phyloP scores from a whole-genome alignment of 37 sponge, comb jelly and placozoan genomes.

The Mnemiopsis leidyi region DNA sequence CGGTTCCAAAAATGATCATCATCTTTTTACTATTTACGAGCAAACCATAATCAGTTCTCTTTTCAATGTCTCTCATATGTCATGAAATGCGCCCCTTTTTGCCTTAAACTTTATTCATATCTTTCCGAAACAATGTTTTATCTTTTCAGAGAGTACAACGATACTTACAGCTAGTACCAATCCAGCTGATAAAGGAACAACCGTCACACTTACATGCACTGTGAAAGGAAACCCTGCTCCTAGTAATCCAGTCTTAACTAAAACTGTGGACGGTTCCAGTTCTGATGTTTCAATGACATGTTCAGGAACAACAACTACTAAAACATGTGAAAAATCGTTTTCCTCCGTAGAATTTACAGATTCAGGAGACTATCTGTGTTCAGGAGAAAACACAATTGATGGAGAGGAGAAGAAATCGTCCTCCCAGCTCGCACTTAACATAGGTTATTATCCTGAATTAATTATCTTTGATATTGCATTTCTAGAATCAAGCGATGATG shows the following conservation, averaged over 20 bases:
- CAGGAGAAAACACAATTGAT: neutral
- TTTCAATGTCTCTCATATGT: too few relatives aligned
- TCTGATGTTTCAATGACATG: neutral
- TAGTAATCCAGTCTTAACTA: neutral
- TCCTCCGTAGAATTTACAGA: neutral
- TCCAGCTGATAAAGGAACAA: neutral
- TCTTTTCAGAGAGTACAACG: slow-evolving; percentile 11
- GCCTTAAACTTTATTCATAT: too few relatives aligned
- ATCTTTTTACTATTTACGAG: too few relatives aligned
- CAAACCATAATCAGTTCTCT: too few relatives aligned
- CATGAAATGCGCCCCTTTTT: too few relatives aligned
- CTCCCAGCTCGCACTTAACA: neutral
- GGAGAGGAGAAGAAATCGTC: neutral
- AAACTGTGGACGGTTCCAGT: neutral
- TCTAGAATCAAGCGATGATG: too few relatives aligned
- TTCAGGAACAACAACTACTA: neutral
- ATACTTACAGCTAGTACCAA: neutral
- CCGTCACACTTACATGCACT: neutral
- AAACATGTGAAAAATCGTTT: neutral
- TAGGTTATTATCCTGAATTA: neutral
- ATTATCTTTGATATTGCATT: too few relatives aligned
- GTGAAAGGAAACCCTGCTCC: neutral
- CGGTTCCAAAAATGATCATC: too few relatives aligned
- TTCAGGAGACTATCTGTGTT: neutral
- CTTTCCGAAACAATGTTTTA: too few relatives aligned